phyloP scores from a whole-genome alignment of 2,113 vertebrate species.

The Embiotoca jacksoni region DNA sequence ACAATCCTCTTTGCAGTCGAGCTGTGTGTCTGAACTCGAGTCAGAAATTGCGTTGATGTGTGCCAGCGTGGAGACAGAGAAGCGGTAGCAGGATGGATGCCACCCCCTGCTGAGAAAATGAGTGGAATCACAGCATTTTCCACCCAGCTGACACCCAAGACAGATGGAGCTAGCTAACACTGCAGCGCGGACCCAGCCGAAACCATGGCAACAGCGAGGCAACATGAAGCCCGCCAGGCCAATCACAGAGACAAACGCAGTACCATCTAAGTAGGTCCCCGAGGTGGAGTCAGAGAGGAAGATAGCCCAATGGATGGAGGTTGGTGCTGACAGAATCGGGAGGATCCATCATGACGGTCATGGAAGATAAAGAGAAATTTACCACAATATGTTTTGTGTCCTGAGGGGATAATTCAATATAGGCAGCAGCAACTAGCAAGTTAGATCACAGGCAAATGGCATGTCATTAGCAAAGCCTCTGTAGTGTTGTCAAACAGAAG shows the following conservation, averaged over 20 bases:
- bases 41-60: constrained; percentile 39
- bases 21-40: constrained; percentile 47
- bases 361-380: constrained; percentile 28
- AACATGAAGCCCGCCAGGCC: constrained; percentile 68
- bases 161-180: constrained; percentile 73
- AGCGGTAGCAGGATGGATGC: constrained; percentile 69
- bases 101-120: constrained; percentile 73
- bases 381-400: constrained; percentile 38
- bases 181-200: constrained; percentile 57
- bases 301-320: constrained; percentile 50
- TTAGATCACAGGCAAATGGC: constrained; percentile 53
- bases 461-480: constrained; percentile 42
- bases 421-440: constrained; percentile 26
- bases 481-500: constrained; percentile 40
- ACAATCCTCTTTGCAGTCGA: constrained; percentile 54
- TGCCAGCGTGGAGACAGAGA: constrained; percentile 48
- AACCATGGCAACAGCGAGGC: constrained; percentile 80
- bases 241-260: constrained; percentile 53
- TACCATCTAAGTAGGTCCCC: constrained; percentile 61
- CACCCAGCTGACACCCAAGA: constrained; percentile 71
- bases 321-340: constrained; percentile 37
- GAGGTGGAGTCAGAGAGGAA: constrained; percentile 50
- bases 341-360: constrained; percentile 26
- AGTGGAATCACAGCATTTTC: constrained; percentile 73
- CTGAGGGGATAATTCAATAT: constrained; percentile 39